Base-by-base conservation (phyloP, 2,113 vertebrate genomes). In the Hippopotamus amphibius region DNA sequence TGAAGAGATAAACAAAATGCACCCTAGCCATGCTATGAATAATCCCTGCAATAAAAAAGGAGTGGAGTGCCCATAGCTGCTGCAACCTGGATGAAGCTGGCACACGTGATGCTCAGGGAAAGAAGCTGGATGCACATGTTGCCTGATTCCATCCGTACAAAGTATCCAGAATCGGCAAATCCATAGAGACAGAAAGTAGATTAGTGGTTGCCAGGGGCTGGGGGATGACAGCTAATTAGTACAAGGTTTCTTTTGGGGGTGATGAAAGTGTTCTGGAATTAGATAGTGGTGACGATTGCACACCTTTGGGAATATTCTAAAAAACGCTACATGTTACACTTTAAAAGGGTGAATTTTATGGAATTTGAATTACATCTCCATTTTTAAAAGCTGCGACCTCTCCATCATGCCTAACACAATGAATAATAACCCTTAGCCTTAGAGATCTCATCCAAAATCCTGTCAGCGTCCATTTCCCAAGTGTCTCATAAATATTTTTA, bases 21-120 rank as follows among this genome's bases (percentile, higher is more conserved):
- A 65, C 5, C 2, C 1, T n/a, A 14, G 7, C 26, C 63, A 19
- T 5, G 33, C 1, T 6, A 9, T 5, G 41, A 57, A 5, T 22
- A 11, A 41, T 19, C 21, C 22, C 33, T 14, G 53, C 50, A 30
- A 50, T 24, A 17, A 26, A 26, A 26, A 22, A 43, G 77, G 68
- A 76, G 6, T 12, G 3, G 80, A 43, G 26, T 9, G 6, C 88
- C 43, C 7, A 69, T 4, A 24, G 21, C 4, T 1, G 9, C 63
- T 63, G 7, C 50, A 19, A 5, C 63, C 10, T 6, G 19, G 43
- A 3, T 11, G 50, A 7, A 30, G 10, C 24, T 33, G 16, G 53
- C 12, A 16, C 14, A 71, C 19, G 0, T 1, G 1, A 77, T 9
- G 59, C 41, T 48, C 37, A 59, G 22, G 9, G 7, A 59, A 33